These are phyloP conservation scores for Aramus guarauna DNA, from an alignment of 2,113 vertebrate genomes.

Conservation along the genomic window DNA sequence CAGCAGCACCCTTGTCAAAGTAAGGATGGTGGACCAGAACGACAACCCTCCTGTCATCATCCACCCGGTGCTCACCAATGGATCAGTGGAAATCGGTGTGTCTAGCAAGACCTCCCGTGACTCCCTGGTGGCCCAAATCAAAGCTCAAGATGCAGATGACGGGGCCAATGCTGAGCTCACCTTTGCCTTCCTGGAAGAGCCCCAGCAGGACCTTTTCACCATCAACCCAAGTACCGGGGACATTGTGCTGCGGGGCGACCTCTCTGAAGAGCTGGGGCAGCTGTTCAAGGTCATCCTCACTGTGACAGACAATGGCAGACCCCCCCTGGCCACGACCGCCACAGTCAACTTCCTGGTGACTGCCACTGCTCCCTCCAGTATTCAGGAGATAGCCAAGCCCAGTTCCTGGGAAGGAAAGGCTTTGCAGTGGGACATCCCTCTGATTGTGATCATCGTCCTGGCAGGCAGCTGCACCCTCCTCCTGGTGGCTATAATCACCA, in stretches of 20 bases:
- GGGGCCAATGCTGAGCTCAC: slow-evolving; percentile 86
- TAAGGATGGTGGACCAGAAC: slow-evolving; percentile 91
- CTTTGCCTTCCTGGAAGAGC: slow-evolving; percentile 82
- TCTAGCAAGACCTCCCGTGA: slow-evolving; percentile 84
- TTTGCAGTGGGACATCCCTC: slow-evolving; percentile 88
- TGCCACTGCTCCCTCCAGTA: slow-evolving; percentile 73
- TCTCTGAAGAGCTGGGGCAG: slow-evolving; percentile 84
- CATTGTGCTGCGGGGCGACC: slow-evolving; percentile 81
- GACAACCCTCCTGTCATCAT: slow-evolving; percentile 89
- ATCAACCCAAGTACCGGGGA: slow-evolving; percentile 87
- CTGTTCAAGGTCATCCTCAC: slow-evolving; percentile 81
- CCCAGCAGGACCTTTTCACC: slow-evolving; percentile 80
- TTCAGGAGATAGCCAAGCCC: slow-evolving; percentile 71
- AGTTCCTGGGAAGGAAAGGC: slow-evolving; percentile 70
- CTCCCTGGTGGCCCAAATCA: slow-evolving; percentile 85
- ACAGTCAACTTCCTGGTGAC: slow-evolving; percentile 85
- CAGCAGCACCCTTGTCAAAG: slow-evolving; percentile 83
- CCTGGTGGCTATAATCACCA: slow-evolving; percentile 90
- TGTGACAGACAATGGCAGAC: slow-evolving; percentile 84
- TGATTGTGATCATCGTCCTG: slow-evolving; percentile 90
- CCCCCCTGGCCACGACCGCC: slow-evolving; percentile 83
- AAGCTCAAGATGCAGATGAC: slow-evolving; percentile 88
- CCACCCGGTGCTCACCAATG: slow-evolving; percentile 83
- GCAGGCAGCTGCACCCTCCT: slow-evolving; percentile 93
- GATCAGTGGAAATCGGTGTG: slow-evolving; percentile 86